A percentile compares a stretch with the other conserved stretches of the same genome.
phyloP scores from a whole-genome alignment of 2,888 invertebrate genomes.

The Spisula solida region DNA sequence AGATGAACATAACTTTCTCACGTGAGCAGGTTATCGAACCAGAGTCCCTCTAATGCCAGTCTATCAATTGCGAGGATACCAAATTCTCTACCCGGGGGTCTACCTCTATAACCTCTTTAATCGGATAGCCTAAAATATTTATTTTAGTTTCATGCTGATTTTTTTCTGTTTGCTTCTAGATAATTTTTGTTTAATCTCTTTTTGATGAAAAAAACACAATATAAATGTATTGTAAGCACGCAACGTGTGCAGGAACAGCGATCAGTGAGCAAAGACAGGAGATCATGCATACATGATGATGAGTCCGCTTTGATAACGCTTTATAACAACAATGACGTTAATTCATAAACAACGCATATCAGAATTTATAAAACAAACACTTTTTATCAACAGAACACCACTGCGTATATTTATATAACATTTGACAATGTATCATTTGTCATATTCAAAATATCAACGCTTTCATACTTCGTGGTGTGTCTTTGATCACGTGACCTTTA shows the following conservation, averaged over 20 bases:
- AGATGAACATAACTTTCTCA: no score
- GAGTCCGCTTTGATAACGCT: neutral
- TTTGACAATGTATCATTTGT: constrained; percentile 23
- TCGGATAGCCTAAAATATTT: no score
- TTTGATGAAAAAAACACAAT: no score
- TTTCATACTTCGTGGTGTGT: neutral
- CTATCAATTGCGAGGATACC: no score
- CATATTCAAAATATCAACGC: constrained; percentile 16
- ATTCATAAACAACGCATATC: neutral
- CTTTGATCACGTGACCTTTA: neutral
- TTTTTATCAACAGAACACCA: neutral
- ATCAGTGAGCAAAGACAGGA: neutral
- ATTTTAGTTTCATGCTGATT: no score
- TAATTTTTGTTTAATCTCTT: no score
- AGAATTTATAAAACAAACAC: neutral
- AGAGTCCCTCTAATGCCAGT: no score
- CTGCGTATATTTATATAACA: constrained; percentile 11
- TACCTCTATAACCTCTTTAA: no score
- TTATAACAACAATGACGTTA: neutral
- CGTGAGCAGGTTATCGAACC: no score
- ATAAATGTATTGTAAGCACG: neutral
- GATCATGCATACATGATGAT: neutral
- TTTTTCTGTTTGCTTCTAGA: no score
- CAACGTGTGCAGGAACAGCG: neutral
- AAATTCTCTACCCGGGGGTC: no score